Evolutionary conservation across 2,888 invertebrate species (phyloP).

Genomic region (Ophion ventricosus): DNA sequence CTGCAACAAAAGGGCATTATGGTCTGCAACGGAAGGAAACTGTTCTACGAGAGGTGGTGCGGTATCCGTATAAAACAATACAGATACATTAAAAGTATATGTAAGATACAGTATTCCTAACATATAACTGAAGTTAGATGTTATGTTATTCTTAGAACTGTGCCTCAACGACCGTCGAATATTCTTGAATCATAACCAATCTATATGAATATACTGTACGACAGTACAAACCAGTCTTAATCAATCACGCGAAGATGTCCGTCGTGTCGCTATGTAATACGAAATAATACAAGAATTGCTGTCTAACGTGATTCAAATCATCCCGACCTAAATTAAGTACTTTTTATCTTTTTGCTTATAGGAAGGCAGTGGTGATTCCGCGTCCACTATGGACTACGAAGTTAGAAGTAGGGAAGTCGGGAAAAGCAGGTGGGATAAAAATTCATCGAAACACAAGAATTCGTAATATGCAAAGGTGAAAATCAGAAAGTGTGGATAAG

Average conservation of each 20-base stretch:
- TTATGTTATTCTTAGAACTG: no score
- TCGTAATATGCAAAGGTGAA: slow-evolving; percentile 3
- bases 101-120: no score
- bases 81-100: not conserved
- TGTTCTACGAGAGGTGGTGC: not conserved
- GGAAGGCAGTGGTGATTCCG: not conserved
- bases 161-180: no score
- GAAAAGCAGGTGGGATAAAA: slow-evolving; percentile 5
- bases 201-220: no score
- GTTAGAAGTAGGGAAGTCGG: slow-evolving; percentile 21
- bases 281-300: slow-evolving; percentile 9
- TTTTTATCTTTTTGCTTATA: not conserved
- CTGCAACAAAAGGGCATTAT: slow-evolving; percentile 43
- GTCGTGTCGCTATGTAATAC: not conserved
- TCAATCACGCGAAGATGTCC: no score
- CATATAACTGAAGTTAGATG: no score
- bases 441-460: slow-evolving; percentile 32
- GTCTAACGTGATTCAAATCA: not conserved
- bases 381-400: not conserved
- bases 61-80: not conserved
- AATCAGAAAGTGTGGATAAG: not conserved
- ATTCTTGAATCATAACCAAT: no score
- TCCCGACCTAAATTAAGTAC: not conserved
- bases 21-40: slow-evolving; percentile 31
- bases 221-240: no score